Base-by-base conservation (phyloP, 2,113 vertebrate genomes). In the Misgurnus anguillicaudatus region DNA sequence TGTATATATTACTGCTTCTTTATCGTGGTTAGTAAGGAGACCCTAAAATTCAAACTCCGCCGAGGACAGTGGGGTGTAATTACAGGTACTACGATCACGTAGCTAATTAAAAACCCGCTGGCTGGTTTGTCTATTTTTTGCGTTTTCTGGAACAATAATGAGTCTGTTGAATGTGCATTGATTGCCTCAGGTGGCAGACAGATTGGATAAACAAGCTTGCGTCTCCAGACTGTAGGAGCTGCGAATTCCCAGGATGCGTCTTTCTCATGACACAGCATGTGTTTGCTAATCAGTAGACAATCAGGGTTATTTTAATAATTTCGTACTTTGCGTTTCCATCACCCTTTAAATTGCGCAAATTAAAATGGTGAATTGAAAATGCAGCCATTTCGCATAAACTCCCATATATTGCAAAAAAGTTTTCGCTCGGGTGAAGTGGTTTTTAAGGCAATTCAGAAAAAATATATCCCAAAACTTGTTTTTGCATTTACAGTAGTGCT, bases 131-230 rank as follows among this genome's bases (percentile, higher is more conserved):
- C 9, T 36, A 53, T 41, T 55, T 79, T 41, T 55, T 45, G 11
- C 10, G 57, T 64, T 60, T 48, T 36, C 41, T 51, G 36, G 45
- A 63, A 41, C 58, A 64, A 57, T 36, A 42, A 62, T 41, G 67
- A 62, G 42, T 79, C 77, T 64, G 68, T 63, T 41, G 68, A 71
- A 72, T 58, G 68, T 55, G 68, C 19, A 41, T 72, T 64, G 77
- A 72, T 79, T 64, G 68, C 60, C 14, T 51, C 68, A 79, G 77
- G 67, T 79, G 77, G 60, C 36, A 42, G 47, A 63, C 68, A 79
- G 77, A 71, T 64, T 72, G 77, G 60, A 74, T 66, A 74, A 80
- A 73, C 51, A 42, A 66, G 68, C 17, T 47, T 24, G 4, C 9
- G 45, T 72, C 47, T 79, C 14, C 14, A 62, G 62, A 62, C 42